A percentile compares a stretch with the other conserved stretches of the same genome.
Conservation (phyloP, 2,888 invertebrate genomes). For the Microchrysa polita region DNA sequence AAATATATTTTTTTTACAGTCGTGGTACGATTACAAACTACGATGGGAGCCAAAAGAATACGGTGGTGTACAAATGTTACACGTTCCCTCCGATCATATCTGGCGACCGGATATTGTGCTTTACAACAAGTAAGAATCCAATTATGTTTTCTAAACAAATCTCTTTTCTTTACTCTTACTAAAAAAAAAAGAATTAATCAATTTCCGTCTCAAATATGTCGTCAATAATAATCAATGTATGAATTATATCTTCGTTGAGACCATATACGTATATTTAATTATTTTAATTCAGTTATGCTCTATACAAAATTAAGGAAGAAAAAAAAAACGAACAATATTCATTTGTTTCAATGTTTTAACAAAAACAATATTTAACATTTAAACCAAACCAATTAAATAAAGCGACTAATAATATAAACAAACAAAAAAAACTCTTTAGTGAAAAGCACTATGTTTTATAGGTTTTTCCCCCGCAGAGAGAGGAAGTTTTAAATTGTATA, state of each 20-base stretch:
- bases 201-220: not conserved
- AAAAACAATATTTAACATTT: conserved; percentile 5
- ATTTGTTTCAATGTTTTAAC: conserved; percentile 14
- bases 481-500: too few species aligned
- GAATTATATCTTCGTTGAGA: conserved; percentile 8
- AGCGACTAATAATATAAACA: not conserved
- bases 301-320: conserved; percentile 19
- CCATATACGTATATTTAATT: not conserved
- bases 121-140: conserved; percentile 77
- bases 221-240: too few species aligned
- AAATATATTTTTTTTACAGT: conserved; percentile 65
- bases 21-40: conserved; percentile 88
- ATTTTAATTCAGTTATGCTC: conserved; percentile 24
- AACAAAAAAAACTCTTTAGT: not conserved
- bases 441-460: too few species aligned
- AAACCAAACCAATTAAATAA: conserved; percentile 20
- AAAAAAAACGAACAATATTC: too few species aligned
- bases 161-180: not conserved
- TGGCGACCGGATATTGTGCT: conserved; percentile 85
- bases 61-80: conserved; percentile 84
- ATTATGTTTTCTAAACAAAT: not conserved
- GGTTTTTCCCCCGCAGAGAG: too few species aligned
- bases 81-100: conserved; percentile 86
- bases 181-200: not conserved
- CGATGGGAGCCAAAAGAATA: conserved; percentile 88